phyloP scores from a whole-genome alignment of 2,888 invertebrate genomes.

The Chirona hameri region DNA sequence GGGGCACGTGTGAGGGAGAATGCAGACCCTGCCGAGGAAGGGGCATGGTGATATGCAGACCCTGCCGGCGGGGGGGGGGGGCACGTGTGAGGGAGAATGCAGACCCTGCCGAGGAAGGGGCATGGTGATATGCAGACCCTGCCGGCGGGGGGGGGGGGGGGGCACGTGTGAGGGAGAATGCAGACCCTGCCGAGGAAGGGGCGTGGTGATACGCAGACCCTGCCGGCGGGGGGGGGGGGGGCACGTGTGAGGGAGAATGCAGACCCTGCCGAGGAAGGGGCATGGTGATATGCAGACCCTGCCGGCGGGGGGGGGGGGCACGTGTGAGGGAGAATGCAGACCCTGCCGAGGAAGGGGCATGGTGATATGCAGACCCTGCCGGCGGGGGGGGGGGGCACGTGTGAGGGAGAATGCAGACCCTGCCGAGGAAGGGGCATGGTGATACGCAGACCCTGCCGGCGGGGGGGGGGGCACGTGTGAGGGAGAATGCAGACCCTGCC shows the following conservation, averaged over 20 bases:
- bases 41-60: slow-evolving; percentile 53
- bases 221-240: slow-evolving; percentile 40
- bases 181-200: too few species aligned
- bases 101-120: too few species aligned
- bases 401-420: slow-evolving; percentile 25
- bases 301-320: not conserved
- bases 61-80: slow-evolving; percentile 43
- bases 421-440: too few species aligned
- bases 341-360: too few species aligned
- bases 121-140: slow-evolving; percentile 54
- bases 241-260: slow-evolving; percentile 7
- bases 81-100: slow-evolving; percentile 3
- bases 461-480: too few species aligned
- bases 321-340: slow-evolving; percentile 25
- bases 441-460: slow-evolving; percentile 49
- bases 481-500: slow-evolving; percentile 30
- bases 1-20: not conserved
- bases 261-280: too few species aligned
- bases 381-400: too few species aligned
- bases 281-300: slow-evolving; percentile 54
- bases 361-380: slow-evolving; percentile 50
- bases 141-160: not conserved
- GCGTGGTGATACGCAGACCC: slow-evolving; percentile 54
- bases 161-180: not conserved
- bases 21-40: slow-evolving; percentile 31